These are phyloP conservation scores for Temnothorax rugatulus DNA, from an alignment of 2,888 invertebrate species.

Conservation along the genomic window DNA sequence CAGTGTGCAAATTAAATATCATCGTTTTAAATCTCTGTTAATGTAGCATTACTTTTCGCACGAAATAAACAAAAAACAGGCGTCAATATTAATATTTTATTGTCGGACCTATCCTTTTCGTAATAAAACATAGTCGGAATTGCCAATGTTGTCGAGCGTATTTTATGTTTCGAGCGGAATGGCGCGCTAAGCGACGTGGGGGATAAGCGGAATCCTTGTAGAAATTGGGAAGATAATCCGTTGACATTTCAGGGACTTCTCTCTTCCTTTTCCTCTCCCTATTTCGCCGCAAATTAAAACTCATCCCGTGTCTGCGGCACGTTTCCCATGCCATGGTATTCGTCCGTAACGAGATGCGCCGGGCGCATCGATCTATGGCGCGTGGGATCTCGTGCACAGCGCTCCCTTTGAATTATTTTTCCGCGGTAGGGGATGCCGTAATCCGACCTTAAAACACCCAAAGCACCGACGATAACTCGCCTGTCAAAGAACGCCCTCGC, in stretches of 20 bases:
- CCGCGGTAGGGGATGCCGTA: conserved; percentile 8
- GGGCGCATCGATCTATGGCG: neutral
- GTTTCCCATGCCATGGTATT: neutral
- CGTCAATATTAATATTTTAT: neutral
- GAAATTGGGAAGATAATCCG: conserved; percentile 24
- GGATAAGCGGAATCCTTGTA: conserved; percentile 23
- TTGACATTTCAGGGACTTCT: neutral
- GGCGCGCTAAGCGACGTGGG: neutral
- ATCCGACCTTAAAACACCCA: conserved; percentile 34
- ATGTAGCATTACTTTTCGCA: neutral
- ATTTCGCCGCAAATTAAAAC: conserved; percentile 38
- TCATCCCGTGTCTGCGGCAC: neutral
- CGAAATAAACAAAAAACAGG: neutral
- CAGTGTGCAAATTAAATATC: neutral
- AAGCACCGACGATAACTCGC: conserved; percentile 47
- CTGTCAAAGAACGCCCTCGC: conserved; percentile 29
- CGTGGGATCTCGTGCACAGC: neutral
- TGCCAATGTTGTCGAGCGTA: conserved; percentile 9
- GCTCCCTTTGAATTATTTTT: conserved; percentile 51
- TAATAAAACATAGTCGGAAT: neutral
- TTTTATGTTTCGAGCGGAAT: neutral
- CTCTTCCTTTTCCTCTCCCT: neutral
- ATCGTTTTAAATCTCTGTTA: neutral
- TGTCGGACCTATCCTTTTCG: neutral
- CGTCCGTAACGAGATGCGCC: conserved; percentile 24